A percentile compares a stretch with the other conserved stretches of the same genome.
phyloP scores from a whole-genome alignment of 2,888 invertebrate genomes.

The Epinotia bilunana region DNA sequence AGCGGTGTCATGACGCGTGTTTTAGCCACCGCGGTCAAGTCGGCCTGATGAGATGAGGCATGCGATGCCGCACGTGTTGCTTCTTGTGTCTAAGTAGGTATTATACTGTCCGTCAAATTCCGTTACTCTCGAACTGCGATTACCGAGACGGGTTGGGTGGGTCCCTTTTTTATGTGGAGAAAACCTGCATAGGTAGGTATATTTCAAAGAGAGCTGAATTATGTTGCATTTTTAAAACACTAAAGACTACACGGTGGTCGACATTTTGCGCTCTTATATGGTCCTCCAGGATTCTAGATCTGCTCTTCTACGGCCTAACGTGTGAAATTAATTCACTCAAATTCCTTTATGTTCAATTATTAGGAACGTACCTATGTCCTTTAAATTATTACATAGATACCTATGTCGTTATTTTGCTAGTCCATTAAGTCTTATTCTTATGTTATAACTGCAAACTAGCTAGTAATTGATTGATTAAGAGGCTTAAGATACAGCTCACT shows the following conservation, averaged over 20 bases:
- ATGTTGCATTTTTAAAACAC: background rate
- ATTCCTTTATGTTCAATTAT: too few species aligned
- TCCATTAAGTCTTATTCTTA: too few species aligned
- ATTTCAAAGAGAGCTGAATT: background rate
- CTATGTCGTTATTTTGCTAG: too few species aligned
- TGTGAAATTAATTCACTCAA: too few species aligned
- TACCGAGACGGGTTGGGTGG: constrained; percentile 31
- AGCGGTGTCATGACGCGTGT: constrained; percentile 51
- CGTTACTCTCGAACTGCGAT: constrained; percentile 35
- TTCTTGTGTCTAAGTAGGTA: constrained; percentile 68
- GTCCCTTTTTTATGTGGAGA: background rate
- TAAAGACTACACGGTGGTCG: background rate
- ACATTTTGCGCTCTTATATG: background rate
- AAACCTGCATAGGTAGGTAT: background rate
- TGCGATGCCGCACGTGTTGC: constrained; percentile 73
- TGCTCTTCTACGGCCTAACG: background rate
- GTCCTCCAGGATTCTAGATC: background rate
- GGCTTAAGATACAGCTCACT: too few species aligned
- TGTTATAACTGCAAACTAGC: too few species aligned
- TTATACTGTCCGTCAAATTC: constrained; percentile 68
- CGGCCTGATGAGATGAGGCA: constrained; percentile 66
- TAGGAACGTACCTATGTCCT: too few species aligned
- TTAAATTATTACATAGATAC: too few species aligned
- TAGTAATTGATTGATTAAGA: too few species aligned
- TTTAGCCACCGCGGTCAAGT: constrained; percentile 61